Evolutionary conservation across 2,888 invertebrate genomes (phyloP), one percentile per base, ranked within the genome.

Genomic region (Stenodema calcarata): DNA sequence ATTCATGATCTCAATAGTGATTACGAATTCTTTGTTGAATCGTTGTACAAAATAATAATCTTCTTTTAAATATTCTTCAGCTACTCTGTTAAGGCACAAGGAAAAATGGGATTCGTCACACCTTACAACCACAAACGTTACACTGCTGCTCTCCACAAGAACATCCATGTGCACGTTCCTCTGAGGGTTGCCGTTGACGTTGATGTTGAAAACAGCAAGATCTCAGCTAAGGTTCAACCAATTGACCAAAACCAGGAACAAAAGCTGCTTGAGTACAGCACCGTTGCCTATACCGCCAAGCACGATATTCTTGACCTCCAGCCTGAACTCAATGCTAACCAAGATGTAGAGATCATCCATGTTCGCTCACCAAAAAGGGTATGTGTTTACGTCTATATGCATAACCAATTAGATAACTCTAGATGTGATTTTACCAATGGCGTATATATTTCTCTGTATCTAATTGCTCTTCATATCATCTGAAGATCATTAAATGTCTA

Each of bases 61-160:
- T 35, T 41, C 47, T 14, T 76, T 9, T 44, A 42, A 92, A 93
- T 88, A 89, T 93, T 14, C 91, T 16, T 84, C 85, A 89, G 89
- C 4, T 90, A 92, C 89, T 93, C 94, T 11, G 91, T 91, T 86
- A 94, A 93, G 89, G 90, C 92, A 62, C 93, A 94, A 88, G 93
- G 94, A 42, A 93, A 92, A 89, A 91, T 94, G 87, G 94, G 95
- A 87, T 95, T 95, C 90, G 90, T 94, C 86, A 93, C 94, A 94
- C 93, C 95, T 44, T 93, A 93, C 89, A 93, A 94, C 88, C 91
- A 91, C 80, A 92, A 92, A 81, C 90, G 92, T 47, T 93, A 94
- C 89, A 91, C 93, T 44, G 93, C 93, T 83, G 95, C 95, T 88
- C 92, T 94, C 35, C 92, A 94, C 86, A 93, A 92, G 90, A 93